Percentiles rank a stretch among this genome's conserved stretches.
phyloP scores from a whole-genome alignment of 2,113 vertebrate genomes.

The Muntiacus muntjak region DNA sequence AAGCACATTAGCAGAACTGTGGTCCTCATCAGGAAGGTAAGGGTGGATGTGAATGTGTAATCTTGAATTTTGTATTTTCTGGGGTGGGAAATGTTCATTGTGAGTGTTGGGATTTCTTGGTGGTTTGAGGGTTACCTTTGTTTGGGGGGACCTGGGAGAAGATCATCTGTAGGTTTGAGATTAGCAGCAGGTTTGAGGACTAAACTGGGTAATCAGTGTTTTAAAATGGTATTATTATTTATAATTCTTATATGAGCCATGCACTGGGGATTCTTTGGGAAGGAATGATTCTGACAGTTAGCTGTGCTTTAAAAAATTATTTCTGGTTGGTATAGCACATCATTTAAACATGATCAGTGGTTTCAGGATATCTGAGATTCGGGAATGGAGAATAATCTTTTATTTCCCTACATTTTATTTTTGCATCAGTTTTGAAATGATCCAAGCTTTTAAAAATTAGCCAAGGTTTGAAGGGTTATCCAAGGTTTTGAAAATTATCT shows the following conservation, averaged over 20 bases:
- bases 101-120: rapidly evolving
- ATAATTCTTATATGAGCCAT: not conserved
- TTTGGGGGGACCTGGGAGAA: not conserved
- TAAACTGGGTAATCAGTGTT: not conserved
- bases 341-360: not conserved
- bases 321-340: not conserved
- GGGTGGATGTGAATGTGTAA: not conserved
- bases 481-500: not conserved
- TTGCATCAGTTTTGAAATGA: not conserved
- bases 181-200: not conserved
- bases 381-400: not conserved
- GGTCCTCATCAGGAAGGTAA: not conserved
- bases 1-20: not conserved
- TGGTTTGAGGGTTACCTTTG: not conserved
- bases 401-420: not conserved
- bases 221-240: not conserved
- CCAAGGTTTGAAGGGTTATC: not conserved
- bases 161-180: not conserved
- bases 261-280: not conserved
- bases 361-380: not conserved
- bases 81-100: not conserved
- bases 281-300: not conserved
- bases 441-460: not conserved
- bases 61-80: not conserved
- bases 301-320: not conserved